Evolutionary conservation across 2,113 vertebrate species (phyloP).

Genomic region (Sphaerodactylus townsendi): DNA sequence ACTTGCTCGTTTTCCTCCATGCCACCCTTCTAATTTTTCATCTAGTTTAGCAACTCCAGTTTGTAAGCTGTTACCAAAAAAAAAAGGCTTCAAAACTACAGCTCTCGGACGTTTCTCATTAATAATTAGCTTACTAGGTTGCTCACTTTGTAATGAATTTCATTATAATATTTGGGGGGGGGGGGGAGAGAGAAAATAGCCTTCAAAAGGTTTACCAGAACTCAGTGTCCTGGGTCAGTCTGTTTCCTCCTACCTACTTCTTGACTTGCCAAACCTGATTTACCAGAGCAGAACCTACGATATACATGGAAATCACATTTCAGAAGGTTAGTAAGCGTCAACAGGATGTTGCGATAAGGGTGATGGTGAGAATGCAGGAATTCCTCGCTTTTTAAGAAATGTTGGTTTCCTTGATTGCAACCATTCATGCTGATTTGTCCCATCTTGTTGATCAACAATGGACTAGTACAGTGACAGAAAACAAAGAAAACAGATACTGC

Average conservation of each 20-base stretch:
- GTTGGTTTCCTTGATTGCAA: neutral
- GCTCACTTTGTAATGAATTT: slow-evolving; percentile 56
- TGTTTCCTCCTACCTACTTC: slow-evolving; percentile 55
- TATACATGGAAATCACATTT: slow-evolving; percentile 61
- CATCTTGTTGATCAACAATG: slow-evolving; percentile 27
- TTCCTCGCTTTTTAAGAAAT: neutral
- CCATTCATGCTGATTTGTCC: slow-evolving; percentile 30
- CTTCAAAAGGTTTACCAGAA: slow-evolving; percentile 61
- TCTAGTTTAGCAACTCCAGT: neutral
- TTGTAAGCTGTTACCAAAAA: neutral
- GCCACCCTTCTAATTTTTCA: neutral
- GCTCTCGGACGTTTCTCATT: slow-evolving; percentile 28
- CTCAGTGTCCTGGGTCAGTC: slow-evolving; percentile 62
- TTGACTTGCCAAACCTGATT: slow-evolving; percentile 67
- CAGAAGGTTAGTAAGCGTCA: slow-evolving; percentile 55
- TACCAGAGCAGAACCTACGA: slow-evolving; percentile 58
- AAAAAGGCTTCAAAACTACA: slow-evolving; percentile 41
- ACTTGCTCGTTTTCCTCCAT: neutral
- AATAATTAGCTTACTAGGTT: slow-evolving; percentile 61
- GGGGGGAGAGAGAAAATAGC: slow-evolving; percentile 51
- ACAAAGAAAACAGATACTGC: slow-evolving; percentile 41
- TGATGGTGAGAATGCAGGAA: slow-evolving; percentile 14
- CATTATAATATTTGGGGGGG: slow-evolving; percentile 28
- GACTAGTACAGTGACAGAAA: slow-evolving; percentile 16
- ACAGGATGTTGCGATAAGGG: slow-evolving; percentile 37